Base-by-base conservation (phyloP, 1,140 invertebrate species). In the Episyrphus balteatus region DNA sequence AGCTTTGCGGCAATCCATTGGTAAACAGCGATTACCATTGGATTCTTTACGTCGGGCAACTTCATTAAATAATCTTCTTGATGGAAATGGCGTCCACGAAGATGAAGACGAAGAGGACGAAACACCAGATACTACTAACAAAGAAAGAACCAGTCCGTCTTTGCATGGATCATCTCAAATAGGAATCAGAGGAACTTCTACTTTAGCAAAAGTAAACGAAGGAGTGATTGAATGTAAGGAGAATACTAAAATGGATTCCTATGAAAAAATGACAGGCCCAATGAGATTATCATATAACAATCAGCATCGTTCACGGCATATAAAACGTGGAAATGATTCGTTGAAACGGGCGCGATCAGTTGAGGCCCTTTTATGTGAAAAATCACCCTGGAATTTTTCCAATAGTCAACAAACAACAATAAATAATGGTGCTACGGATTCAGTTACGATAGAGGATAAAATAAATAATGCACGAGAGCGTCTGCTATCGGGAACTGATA, bases 261-360 rank as follows among this genome's bases (percentile, higher is more conserved):
- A 3, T 26, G 21, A 26, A 26, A 26, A 26, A 5, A 26, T 26
- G 3, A 26, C 21, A 8, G 3, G 21, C 21, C 21, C 21, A 26
- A 26, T 8, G 8, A 8, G 21, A 26, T 26, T 26, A 26, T 26
- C 21, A 5, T 26, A 26, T 12, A 36, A 36, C 14, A 36, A 36
- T 36, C 34, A 36, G 10, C 42, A 47, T 36, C 60, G 62, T 11
- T 62, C 62, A 43, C 56, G 65, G 21, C 65, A 67, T n/a, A 48
- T 63, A 17, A 66, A 64, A 50, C 59, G 65, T 40, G 65, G 65
- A 41, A 68, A 68, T 51, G 65, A 68, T 46, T 62, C 66, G 13
- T 56, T 89, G 68, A 88, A 89, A 61, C 74, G 87, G n/a, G 86
- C 88, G 0, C 75, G 86, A 2, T 89, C 87, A 36, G 86, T 91